Evolutionary conservation across 2,888 invertebrate species (phyloP).

Genomic region (Gymnoscelis rufifasciata): DNA sequence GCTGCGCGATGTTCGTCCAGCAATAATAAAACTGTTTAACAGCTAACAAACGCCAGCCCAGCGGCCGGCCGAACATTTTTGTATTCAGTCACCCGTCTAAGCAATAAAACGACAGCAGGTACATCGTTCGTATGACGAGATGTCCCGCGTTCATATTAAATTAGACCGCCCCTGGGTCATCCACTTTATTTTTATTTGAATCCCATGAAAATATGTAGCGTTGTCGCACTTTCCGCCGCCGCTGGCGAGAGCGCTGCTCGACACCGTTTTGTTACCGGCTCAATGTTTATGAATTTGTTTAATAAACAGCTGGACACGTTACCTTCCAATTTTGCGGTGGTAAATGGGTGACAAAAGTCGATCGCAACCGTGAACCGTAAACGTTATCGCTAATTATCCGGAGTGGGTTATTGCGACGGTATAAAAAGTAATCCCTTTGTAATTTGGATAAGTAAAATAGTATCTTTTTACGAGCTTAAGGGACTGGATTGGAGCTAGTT

Average conservation of each 20-base stretch:
- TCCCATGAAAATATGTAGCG: constrained; percentile 74
- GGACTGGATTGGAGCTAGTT: constrained; percentile 54
- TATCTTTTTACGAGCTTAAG: constrained; percentile 55
- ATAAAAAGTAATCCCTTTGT: constrained; percentile 66
- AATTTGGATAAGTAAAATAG: constrained; percentile 57
- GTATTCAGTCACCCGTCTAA: constrained; percentile 61
- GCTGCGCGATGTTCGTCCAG: constrained; percentile 67
- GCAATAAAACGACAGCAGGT: constrained; percentile 70
- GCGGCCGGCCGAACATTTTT: constrained; percentile 55
- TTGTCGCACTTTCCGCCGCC: constrained; percentile 57
- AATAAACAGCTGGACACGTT: constrained; percentile 63
- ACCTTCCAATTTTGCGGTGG: constrained; percentile 55
- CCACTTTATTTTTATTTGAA: constrained; percentile 77
- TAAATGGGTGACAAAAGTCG: constrained; percentile 45
- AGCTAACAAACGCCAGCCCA: constrained; percentile 62
- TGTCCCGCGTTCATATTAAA: constrained; percentile 72
- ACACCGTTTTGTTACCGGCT: constrained; percentile 64
- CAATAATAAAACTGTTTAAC: constrained; percentile 78
- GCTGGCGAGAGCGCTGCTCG: constrained; percentile 53
- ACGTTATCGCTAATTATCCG: constrained; percentile 59
- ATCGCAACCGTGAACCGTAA: constrained; percentile 37
- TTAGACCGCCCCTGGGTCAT: constrained; percentile 69
- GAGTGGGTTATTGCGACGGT: constrained; percentile 53
- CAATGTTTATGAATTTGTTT: constrained; percentile 77
- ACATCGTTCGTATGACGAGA: constrained; percentile 64